Conservation (phyloP, 1,140 invertebrate species). For the Streblospio benedicti region DNA sequence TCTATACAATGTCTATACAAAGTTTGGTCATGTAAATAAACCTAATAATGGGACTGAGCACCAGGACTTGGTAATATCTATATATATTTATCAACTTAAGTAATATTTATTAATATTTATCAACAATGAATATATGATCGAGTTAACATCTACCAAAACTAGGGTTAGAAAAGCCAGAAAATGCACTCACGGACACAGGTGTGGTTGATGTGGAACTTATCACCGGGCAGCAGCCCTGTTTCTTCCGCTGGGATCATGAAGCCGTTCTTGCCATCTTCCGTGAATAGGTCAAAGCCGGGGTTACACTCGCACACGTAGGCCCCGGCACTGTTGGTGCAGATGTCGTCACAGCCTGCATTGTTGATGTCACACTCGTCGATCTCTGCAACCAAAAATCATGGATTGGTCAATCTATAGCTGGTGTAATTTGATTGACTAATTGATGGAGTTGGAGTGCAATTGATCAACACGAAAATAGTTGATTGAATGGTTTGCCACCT, state of each 20-base stretch:
- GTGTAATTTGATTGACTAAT: no score
- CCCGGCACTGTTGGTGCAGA: conserved; percentile 58
- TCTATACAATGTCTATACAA: no score
- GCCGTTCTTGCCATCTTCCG: conserved; percentile 82
- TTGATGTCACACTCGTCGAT: conserved; percentile 22
- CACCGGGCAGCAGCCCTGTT: conserved; percentile 75
- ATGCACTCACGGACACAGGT: conserved; percentile 75
- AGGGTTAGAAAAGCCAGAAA: conserved; percentile 10
- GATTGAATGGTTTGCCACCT: no score
- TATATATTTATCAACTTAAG: no score
- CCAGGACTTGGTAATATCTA: no score
- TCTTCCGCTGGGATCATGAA: conserved; percentile 72
- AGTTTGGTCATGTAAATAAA: not conserved
- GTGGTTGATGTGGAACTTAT: conserved; percentile 84
- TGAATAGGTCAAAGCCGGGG: conserved; percentile 83
- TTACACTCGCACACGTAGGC: conserved; percentile 81
- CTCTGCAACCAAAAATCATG: conserved; percentile 17
- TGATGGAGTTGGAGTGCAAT: no score
- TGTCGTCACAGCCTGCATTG: conserved; percentile 25
- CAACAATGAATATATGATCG: no score
- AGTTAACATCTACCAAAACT: conserved; percentile 22
- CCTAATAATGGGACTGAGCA: not conserved
- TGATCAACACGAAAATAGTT: no score
- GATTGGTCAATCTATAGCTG: no score
- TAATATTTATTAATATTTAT: no score